These are phyloP conservation scores for Ypsolopha sequella DNA, from an alignment of 2,888 invertebrate genomes.

Conservation along the genomic window DNA sequence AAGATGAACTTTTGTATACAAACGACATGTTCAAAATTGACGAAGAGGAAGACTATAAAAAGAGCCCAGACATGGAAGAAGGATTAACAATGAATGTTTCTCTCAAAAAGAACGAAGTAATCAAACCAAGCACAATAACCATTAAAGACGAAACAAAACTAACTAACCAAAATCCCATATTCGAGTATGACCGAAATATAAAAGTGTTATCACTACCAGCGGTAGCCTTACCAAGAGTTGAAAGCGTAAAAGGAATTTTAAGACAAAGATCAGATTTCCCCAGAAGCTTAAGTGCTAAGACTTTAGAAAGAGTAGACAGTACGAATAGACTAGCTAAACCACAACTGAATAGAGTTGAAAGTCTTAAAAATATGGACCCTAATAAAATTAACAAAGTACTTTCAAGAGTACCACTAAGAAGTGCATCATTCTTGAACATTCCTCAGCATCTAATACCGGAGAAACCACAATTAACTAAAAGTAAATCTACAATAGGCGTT, in stretches of 20 bases:
- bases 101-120: constrained; percentile 49
- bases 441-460: constrained; percentile 51
- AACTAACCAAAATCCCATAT: constrained; percentile 45
- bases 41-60: constrained; percentile 55
- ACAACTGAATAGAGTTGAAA: constrained; percentile 49
- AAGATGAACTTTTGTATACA: constrained; percentile 51
- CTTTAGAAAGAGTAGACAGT: constrained; percentile 48
- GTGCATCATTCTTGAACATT: constrained; percentile 61
- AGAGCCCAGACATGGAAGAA: constrained; percentile 49
- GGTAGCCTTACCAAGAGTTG: constrained; percentile 46
- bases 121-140: constrained; percentile 56
- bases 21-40: constrained; percentile 63
- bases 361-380: constrained; percentile 54
- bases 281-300: constrained; percentile 48
- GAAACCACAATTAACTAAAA: constrained; percentile 51
- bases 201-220: constrained; percentile 43
- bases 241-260: constrained; percentile 55
- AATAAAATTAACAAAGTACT: constrained; percentile 51
- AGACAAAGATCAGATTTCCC: constrained; percentile 33
- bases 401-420: constrained; percentile 54
- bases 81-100: constrained; percentile 55
- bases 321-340: constrained; percentile 31
- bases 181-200: constrained; percentile 47
- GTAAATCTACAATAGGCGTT: constrained; percentile 55
- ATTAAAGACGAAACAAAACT: constrained; percentile 58